Percentiles rank a stretch among this genome's conserved stretches.
Conservation (phyloP, 2,888 invertebrate genomes). For the Idaea dimidiata region DNA sequence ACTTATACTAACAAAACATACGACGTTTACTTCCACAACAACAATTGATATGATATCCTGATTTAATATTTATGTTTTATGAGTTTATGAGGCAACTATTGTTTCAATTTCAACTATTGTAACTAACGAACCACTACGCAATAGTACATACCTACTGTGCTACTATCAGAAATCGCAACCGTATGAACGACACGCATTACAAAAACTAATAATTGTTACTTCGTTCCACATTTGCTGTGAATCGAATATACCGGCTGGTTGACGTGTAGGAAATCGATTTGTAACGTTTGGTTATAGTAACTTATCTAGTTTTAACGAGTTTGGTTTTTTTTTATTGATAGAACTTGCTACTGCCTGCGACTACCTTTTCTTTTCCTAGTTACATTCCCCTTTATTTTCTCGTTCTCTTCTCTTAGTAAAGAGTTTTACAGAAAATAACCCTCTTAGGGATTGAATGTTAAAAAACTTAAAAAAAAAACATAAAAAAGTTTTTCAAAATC, state of each 20-base stretch:
- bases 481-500: too few relatives aligned
- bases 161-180: slow-evolving; percentile 6
- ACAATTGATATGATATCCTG: too few relatives aligned
- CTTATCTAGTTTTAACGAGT: not conserved
- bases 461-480: too few relatives aligned
- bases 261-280: slow-evolving; percentile 70
- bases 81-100: slow-evolving; percentile 1
- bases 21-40: too few relatives aligned
- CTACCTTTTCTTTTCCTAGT: too few relatives aligned
- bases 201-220: slow-evolving; percentile 29
- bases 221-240: slow-evolving; percentile 48
- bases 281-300: slow-evolving; percentile 15
- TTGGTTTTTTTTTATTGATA: too few relatives aligned
- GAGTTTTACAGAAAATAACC: too few relatives aligned
- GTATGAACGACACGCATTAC: slow-evolving; percentile 30
- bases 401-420: too few relatives aligned
- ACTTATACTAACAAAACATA: too few relatives aligned
- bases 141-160: not conserved
- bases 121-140: not conserved
- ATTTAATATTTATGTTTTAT: not conserved
- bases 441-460: too few relatives aligned
- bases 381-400: too few relatives aligned
- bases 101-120: not conserved
- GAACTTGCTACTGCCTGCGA: too few relatives aligned
- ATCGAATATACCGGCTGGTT: slow-evolving; percentile 69